Conservation (phyloP, 2,113 vertebrate genomes). For the Crotophaga sulcirostris region DNA sequence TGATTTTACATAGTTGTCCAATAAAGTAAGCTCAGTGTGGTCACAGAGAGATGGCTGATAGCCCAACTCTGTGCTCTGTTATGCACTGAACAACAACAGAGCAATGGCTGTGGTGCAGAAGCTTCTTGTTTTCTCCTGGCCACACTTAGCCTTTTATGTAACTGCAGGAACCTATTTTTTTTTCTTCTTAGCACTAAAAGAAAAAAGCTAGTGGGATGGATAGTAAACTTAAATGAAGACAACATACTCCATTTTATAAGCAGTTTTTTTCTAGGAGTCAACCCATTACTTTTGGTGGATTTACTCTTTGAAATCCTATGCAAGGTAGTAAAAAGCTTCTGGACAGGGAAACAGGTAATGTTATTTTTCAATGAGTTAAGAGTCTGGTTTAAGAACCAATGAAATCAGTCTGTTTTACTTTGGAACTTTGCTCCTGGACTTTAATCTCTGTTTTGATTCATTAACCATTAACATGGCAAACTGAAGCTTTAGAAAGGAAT, state of each 20-base stretch:
- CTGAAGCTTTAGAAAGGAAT: background rate
- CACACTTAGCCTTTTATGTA: background rate
- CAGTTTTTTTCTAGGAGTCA: background rate
- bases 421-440: background rate
- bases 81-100: background rate
- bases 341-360: background rate
- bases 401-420: background rate
- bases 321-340: background rate
- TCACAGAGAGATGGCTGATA: background rate
- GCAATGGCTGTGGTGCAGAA: background rate
- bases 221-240: background rate
- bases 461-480: background rate
- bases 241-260: background rate
- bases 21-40: background rate
- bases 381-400: background rate
- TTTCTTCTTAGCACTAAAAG: background rate
- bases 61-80: background rate
- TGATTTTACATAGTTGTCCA: accelerated
- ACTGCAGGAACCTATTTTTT: background rate
- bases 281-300: background rate
- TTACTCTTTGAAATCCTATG: background rate
- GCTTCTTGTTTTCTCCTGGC: background rate
- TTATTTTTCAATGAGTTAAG: background rate
- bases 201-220: background rate
- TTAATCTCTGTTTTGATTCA: background rate